These are phyloP conservation scores for Xenops minutus DNA, from an alignment of 2,797 vertebrate genomes.

Conservation along the genomic window DNA sequence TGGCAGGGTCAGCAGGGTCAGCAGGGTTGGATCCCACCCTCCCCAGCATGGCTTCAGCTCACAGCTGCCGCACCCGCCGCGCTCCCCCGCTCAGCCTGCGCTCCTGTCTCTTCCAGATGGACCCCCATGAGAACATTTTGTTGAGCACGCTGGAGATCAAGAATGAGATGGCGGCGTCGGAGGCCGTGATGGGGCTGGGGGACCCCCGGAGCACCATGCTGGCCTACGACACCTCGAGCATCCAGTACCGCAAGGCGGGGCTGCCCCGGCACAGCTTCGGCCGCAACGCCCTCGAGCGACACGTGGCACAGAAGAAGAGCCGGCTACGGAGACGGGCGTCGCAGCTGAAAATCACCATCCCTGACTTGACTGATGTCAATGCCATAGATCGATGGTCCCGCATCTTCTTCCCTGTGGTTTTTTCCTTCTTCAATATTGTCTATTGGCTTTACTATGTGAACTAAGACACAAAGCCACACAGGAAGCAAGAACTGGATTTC, in stretches of 20 bases:
- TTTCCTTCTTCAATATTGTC: conserved; percentile 96
- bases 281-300: conserved; percentile 89
- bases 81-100: neutral
- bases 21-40: neutral
- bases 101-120: conserved; percentile 84
- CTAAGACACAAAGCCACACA: conserved; percentile 77
- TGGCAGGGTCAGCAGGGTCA: too few relatives aligned
- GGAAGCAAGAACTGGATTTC: conserved; percentile 77
- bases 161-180: conserved; percentile 94
- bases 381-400: conserved; percentile 98
- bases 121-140: conserved; percentile 95
- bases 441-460: conserved; percentile 99
- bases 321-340: conserved; percentile 92
- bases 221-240: conserved; percentile 91
- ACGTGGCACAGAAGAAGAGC: conserved; percentile 94
- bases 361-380: conserved; percentile 98
- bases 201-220: conserved; percentile 94
- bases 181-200: conserved; percentile 90
- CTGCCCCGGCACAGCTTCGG: conserved; percentile 92
- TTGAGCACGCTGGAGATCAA: conserved; percentile 96
- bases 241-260: conserved; percentile 94
- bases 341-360: conserved; percentile 96
- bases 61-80: neutral
- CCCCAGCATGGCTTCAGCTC: conserved; percentile 9
- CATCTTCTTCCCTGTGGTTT: conserved; percentile 97